Evolutionary conservation across 2,888 invertebrate genomes (phyloP).

Genomic region (Xestia sexstrigata): DNA sequence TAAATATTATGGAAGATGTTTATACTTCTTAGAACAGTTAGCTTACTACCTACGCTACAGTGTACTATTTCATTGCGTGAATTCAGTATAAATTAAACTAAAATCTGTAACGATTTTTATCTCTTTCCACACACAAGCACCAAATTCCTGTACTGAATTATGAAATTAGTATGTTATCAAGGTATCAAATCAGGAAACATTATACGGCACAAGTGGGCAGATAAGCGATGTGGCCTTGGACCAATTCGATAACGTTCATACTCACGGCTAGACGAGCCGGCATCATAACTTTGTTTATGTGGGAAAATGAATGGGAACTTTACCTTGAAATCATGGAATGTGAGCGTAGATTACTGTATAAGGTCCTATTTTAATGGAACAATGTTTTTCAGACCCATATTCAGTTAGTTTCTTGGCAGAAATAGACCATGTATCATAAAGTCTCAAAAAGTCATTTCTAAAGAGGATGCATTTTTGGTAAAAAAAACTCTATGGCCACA

Average conservation of each 20-base stretch:
- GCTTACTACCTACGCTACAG: too few relatives aligned
- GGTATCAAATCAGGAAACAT: slow-evolving; percentile 55
- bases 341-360: slow-evolving; percentile 31
- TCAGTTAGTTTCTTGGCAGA: not conserved
- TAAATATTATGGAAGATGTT: not conserved
- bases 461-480: not conserved
- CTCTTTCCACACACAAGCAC: not conserved
- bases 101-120: not conserved
- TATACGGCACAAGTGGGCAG: slow-evolving; percentile 58
- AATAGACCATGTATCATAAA: not conserved
- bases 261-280: slow-evolving; percentile 63
- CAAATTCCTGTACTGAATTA: slow-evolving; percentile 21
- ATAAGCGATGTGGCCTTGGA: slow-evolving; percentile 73
- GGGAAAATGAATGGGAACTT: slow-evolving; percentile 63
- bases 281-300: slow-evolving; percentile 61
- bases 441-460: not conserved
- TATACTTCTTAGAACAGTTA: not conserved
- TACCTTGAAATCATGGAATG: slow-evolving; percentile 53
- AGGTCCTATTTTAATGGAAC: slow-evolving; percentile 48
- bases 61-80: not conserved
- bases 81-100: not conserved
- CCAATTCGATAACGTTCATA: slow-evolving; percentile 73
- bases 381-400: slow-evolving; percentile 14
- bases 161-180: slow-evolving; percentile 54
- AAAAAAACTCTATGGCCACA: not conserved